These are phyloP conservation scores for Actinia tenebrosa DNA, from an alignment of 64 coral and sea anemone genomes.

Conservation along the genomic window DNA sequence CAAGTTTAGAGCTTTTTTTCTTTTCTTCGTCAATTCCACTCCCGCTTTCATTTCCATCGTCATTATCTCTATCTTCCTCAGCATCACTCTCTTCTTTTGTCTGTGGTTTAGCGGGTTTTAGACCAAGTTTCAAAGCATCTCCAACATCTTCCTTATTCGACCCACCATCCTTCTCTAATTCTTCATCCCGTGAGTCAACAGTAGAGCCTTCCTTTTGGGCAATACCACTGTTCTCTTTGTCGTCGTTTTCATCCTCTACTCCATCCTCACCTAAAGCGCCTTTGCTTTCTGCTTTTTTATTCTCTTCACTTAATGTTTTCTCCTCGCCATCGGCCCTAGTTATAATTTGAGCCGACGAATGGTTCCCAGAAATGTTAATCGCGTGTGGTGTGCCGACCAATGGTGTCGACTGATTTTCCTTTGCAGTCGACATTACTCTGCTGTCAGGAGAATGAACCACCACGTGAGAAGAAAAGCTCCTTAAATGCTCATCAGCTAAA, in stretches of 20 bases:
- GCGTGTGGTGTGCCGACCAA: background rate
- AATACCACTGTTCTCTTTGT: background rate
- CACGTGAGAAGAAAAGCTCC: background rate
- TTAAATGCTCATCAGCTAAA: background rate
- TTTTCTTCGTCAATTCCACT: constrained; percentile 1
- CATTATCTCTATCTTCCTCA: background rate
- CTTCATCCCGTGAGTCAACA: background rate
- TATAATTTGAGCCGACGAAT: background rate
- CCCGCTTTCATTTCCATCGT: constrained; percentile 6
- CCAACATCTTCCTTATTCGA: background rate
- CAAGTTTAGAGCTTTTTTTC: background rate
- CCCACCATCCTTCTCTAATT: background rate
- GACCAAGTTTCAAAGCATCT: background rate
- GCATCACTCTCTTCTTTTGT: background rate
- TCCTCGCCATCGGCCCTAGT: background rate
- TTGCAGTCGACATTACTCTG: background rate
- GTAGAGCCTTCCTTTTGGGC: background rate
- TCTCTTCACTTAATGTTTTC: background rate
- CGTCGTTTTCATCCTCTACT: background rate
- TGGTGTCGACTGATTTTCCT: background rate
- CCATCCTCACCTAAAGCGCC: background rate
- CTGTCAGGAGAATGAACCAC: background rate
- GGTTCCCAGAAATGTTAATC: background rate
- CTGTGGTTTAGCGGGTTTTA: background rate
- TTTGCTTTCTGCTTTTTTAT: background rate